Evolutionary conservation across 2,797 vertebrate genomes (phyloP).

Genomic region (Tadarida brasiliensis): DNA sequence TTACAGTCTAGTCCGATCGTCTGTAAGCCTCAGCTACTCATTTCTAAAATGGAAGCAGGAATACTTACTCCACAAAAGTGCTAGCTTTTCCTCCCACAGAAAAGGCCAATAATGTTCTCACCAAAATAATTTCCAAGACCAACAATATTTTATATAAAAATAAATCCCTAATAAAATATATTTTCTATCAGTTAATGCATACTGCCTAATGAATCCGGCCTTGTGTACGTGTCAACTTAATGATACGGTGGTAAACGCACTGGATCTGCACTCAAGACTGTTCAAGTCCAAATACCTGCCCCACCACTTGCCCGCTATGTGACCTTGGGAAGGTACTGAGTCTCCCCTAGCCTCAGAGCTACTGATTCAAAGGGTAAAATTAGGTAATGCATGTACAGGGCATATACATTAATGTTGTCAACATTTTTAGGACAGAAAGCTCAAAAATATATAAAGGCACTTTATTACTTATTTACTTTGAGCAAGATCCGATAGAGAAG

Average conservation of each 20-base stretch:
- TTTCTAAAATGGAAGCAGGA: conserved; percentile 46
- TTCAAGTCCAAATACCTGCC: not conserved
- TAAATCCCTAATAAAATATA: not conserved
- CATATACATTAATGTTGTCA: not conserved
- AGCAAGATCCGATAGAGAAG: conserved; percentile 24
- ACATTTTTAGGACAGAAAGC: not conserved
- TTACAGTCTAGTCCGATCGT: not conserved
- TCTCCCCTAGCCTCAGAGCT: not conserved
- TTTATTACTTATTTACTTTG: not conserved
- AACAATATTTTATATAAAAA: conserved; percentile 45
- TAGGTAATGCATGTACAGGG: not conserved
- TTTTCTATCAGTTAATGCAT: not conserved
- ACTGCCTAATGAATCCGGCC: not conserved
- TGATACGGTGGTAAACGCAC: not conserved
- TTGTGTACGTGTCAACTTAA: not conserved
- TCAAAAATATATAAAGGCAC: not conserved
- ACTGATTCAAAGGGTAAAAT: not conserved
- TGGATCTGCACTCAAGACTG: not conserved
- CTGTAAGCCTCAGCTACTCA: not conserved
- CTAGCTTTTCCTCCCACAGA: not conserved
- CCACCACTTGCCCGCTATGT: not conserved
- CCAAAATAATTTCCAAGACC: conserved; percentile 16
- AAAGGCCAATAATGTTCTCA: not conserved
- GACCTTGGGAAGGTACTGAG: not conserved
- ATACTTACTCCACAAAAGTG: not conserved